Conservation (phyloP, 2,797 vertebrate species). For the Sphenodon punctatus region DNA sequence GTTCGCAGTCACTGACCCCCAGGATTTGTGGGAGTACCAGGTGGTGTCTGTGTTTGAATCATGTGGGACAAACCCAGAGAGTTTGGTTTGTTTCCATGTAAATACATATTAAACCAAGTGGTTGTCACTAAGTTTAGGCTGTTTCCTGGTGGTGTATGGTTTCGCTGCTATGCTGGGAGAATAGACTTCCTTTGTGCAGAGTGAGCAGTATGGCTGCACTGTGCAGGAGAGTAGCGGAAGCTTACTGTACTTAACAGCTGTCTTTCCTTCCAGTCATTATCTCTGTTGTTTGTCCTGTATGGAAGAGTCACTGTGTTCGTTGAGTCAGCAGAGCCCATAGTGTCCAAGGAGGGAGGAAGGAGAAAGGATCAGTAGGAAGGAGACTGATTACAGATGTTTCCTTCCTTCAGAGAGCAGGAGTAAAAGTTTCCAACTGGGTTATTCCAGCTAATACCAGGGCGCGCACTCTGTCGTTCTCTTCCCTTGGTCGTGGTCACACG, state of each 20-base stretch:
- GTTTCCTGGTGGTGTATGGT: not conserved
- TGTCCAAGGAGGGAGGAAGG: constrained; percentile 30
- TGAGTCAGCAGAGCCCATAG: too few species aligned
- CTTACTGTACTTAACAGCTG: rapidly evolving
- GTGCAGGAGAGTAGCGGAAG: rapidly evolving
- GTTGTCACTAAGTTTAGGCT: not conserved
- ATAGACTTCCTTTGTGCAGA: not conserved
- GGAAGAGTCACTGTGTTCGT: not conserved
- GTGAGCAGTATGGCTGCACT: rapidly evolving
- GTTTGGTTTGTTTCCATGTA: not conserved
- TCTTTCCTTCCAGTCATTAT: not conserved
- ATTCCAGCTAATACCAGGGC: too few species aligned
- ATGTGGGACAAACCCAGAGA: not conserved
- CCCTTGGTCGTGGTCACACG: not conserved
- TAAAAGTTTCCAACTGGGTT: rapidly evolving
- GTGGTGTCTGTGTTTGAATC: not conserved
- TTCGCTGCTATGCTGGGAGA: not conserved
- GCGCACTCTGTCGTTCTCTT: not conserved
- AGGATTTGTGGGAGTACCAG: not conserved
- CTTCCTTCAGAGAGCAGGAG: not conserved
- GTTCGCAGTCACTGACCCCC: not conserved
- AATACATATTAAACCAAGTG: not conserved
- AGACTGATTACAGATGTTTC: constrained; percentile 4
- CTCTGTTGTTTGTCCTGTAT: not conserved
- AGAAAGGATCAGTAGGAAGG: not conserved